Evolutionary conservation across 2,888 invertebrate species (phyloP).

Genomic region (Sthenelais limicola): DNA sequence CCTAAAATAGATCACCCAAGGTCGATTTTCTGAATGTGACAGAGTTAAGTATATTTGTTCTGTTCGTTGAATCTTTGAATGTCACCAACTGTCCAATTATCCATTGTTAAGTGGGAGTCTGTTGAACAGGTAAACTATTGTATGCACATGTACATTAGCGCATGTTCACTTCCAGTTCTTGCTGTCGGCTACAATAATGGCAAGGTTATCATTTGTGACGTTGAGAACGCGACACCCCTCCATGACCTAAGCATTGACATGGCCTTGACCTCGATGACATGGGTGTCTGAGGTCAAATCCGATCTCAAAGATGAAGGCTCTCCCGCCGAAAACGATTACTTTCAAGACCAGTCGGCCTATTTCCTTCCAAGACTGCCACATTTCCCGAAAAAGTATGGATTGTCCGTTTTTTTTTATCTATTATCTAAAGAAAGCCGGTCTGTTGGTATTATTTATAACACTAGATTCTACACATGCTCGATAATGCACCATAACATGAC

Average conservation of each 20-base stretch:
- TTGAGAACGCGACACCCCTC: slow-evolving; percentile 87
- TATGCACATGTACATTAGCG: no score
- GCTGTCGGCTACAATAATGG: slow-evolving; percentile 78
- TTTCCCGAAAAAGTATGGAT: slow-evolving; percentile 64
- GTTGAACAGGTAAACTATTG: no score
- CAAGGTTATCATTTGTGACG: slow-evolving; percentile 82
- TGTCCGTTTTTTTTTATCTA: neutral
- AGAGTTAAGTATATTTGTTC: no score
- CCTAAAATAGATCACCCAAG: no score
- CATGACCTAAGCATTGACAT: slow-evolving; percentile 77
- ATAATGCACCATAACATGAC: no score
- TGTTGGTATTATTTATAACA: neutral
- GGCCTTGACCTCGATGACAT: slow-evolving; percentile 83
- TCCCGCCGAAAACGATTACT: slow-evolving; percentile 57
- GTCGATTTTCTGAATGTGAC: no score
- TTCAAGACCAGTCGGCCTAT: slow-evolving; percentile 71
- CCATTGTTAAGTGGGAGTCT: no score
- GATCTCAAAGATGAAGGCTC: slow-evolving; percentile 58
- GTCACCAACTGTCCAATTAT: no score
- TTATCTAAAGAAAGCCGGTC: no score
- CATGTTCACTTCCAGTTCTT: slow-evolving; percentile 65
- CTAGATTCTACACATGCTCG: no score
- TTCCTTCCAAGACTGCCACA: slow-evolving; percentile 75
- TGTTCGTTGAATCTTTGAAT: no score
- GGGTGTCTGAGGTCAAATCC: slow-evolving; percentile 77